Evolutionary conservation across 2,113 vertebrate species (phyloP).

Genomic region (Hypanus sabinus): DNA sequence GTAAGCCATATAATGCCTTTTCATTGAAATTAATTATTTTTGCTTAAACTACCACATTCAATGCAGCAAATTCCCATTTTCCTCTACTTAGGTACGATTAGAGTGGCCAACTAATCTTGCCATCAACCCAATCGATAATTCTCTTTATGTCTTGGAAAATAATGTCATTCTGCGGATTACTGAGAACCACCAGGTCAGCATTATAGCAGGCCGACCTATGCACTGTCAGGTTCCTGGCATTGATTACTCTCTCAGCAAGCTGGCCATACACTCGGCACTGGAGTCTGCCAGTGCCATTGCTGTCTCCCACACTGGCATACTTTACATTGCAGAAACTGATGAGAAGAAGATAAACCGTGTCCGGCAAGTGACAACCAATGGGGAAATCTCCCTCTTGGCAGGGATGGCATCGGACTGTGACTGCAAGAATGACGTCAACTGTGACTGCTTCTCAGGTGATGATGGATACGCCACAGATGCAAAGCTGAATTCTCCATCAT

Average conservation of each 20-base stretch:
- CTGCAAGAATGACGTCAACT: conserved; percentile 98
- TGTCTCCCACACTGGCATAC: conserved; percentile 86
- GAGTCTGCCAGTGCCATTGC: conserved; percentile 94
- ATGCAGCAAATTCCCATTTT: conserved; percentile 19
- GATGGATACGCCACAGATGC: conserved; percentile 93
- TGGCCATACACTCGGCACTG: conserved; percentile 91
- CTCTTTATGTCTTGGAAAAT: conserved; percentile 94
- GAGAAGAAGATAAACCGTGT: conserved; percentile 98
- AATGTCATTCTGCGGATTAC: conserved; percentile 97
- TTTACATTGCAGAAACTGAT: conserved; percentile 95
- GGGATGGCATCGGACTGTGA: conserved; percentile 91
- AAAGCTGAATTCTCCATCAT: conserved; percentile 87
- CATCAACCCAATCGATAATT: conserved; percentile 98
- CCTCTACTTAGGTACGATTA: conserved; percentile 76
- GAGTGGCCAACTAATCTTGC: conserved; percentile 98
- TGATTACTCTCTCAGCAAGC: conserved; percentile 97
- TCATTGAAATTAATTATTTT: conserved; percentile 48
- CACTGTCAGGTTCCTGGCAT: conserved; percentile 97
- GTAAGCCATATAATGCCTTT: conserved; percentile 46
- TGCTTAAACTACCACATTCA: conserved; percentile 31
- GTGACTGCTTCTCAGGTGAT: conserved; percentile 94
- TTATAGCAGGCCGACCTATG: conserved; percentile 95
- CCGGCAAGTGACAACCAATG: conserved; percentile 85
- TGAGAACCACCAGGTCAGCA: conserved; percentile 98
- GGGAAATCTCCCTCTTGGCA: conserved; percentile 92